Base-by-base conservation (phyloP, 2,113 vertebrate species). In the Poeciliopsis retropinna region DNA sequence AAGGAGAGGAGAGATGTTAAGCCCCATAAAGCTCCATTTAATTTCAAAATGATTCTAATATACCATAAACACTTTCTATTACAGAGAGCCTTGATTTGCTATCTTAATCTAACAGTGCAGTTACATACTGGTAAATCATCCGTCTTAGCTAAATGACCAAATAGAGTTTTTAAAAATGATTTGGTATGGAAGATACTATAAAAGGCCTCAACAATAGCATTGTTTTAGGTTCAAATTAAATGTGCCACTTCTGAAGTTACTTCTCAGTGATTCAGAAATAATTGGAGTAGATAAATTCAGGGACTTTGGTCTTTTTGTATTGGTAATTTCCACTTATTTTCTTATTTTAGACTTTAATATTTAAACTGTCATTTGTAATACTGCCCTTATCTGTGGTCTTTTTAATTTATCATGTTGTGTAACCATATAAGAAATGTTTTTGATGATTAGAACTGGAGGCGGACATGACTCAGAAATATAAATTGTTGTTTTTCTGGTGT, bases 31-130 rank as follows among this genome's bases (percentile, higher is more conserved):
- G 37, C 68, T 68, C 79, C 25, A 81, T 66, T 64, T 5, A 66
- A 85, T 72, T 79, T 82, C 44, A 83, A 64, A 60, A 22, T 72
- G 72, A 84, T 63, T 57, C 47, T 73, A 74, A 79, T 64, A 68
- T n/a, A 30, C 22, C 75, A 54, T 63, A 34, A 70, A 63, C 61
- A 37, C 54, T 73, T 34, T 29, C 30, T 69, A 27, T 69, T 82
- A 76, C 65, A 39, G 27, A 76, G 62, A 72, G 60, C 68, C 75
- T 30, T 27, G 44, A 39, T 71, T 69, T 51, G 57, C 69, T 70
- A 41, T 73, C 60, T 64, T 39, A 64, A 65, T 39, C 27, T 71
- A 60, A 72, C 71, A 70, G 47, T 4, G 30, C 14, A 25, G 22
- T 67, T 68, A 30, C 47, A 66, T 37, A 67, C 65, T 51, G 60